A percentile compares a stretch with the other conserved stretches of the same genome.
These are phyloP conservation scores for Caenorhabditis wallacei DNA, from an alignment of 2,888 invertebrate species.

Conservation along the genomic window DNA sequence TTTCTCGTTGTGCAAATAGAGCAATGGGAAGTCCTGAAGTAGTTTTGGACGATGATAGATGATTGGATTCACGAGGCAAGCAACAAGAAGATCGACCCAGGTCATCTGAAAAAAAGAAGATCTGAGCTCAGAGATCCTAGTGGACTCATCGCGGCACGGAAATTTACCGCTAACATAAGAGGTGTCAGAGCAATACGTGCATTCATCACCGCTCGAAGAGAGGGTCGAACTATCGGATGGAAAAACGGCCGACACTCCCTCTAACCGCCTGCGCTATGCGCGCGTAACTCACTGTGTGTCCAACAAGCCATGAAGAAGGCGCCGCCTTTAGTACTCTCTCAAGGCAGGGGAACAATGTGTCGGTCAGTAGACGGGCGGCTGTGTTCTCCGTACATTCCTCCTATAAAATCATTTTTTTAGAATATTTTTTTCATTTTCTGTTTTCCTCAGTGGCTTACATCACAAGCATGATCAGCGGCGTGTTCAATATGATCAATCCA, in stretches of 20 bases:
- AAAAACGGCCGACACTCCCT: background rate
- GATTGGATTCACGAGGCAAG: slow-evolving; percentile 72
- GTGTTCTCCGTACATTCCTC: slow-evolving; percentile 58
- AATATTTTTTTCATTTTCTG: too few species aligned
- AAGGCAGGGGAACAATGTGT: slow-evolving; percentile 57
- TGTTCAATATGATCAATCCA: slow-evolving; percentile 75
- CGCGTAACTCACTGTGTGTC: slow-evolving; percentile 64
- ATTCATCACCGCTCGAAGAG: slow-evolving; percentile 65
- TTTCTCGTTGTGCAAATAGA: slow-evolving; percentile 71
- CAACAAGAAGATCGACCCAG: slow-evolving; percentile 72
- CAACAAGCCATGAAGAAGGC: slow-evolving; percentile 68
- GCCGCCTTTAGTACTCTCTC: slow-evolving; percentile 51
- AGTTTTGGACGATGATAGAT: slow-evolving; percentile 72
- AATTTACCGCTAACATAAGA: slow-evolving; percentile 71
- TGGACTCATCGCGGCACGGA: slow-evolving; percentile 68
- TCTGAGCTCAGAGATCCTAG: slow-evolving; percentile 66
- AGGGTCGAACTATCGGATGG: slow-evolving; percentile 10
- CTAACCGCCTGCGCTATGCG: slow-evolving; percentile 59
- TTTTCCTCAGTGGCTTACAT: slow-evolving; percentile 63
- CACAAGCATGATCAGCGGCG: slow-evolving; percentile 68
- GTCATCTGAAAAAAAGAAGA: slow-evolving; percentile 67
- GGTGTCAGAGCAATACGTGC: slow-evolving; percentile 68
- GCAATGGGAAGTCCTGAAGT: slow-evolving; percentile 62
- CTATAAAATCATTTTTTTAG: slow-evolving; percentile 46
- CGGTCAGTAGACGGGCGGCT: slow-evolving; percentile 34